phyloP scores from a whole-genome alignment of 2,113 vertebrate species.

The Pholis gunnellus region DNA sequence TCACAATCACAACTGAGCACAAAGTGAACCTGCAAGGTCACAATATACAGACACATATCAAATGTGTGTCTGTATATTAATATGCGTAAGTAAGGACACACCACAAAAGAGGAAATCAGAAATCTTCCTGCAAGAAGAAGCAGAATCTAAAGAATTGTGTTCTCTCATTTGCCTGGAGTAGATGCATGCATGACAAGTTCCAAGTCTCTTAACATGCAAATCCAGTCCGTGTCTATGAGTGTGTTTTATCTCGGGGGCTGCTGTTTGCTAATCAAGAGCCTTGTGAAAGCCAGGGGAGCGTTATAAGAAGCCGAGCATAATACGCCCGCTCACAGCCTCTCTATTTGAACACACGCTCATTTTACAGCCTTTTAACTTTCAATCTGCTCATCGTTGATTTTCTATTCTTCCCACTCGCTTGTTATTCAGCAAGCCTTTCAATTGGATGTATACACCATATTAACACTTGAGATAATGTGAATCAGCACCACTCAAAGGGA shows the following conservation, averaged over 20 bases:
- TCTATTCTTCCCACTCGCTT: slow-evolving; percentile 57
- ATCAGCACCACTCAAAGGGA: slow-evolving; percentile 41
- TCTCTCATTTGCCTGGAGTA: slow-evolving; percentile 51
- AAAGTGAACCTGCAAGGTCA: slow-evolving; percentile 13
- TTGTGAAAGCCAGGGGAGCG: slow-evolving; percentile 76
- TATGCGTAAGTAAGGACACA: background rate
- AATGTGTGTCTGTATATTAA: background rate
- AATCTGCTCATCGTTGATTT: slow-evolving; percentile 73
- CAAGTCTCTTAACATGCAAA: slow-evolving; percentile 75
- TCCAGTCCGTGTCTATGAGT: slow-evolving; percentile 57
- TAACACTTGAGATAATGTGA: slow-evolving; percentile 63
- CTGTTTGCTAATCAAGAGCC: slow-evolving; percentile 82
- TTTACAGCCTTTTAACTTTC: slow-evolving; percentile 83
- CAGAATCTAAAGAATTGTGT: slow-evolving; percentile 37
- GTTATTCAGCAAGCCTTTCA: slow-evolving; percentile 46
- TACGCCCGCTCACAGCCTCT: slow-evolving; percentile 43
- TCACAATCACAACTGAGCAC: background rate
- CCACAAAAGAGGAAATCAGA: slow-evolving; percentile 16
- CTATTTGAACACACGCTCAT: slow-evolving; percentile 74
- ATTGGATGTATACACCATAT: slow-evolving; percentile 33
- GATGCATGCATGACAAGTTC: slow-evolving; percentile 63
- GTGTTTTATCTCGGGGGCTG: slow-evolving; percentile 75
- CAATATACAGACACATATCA: background rate
- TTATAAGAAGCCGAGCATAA: slow-evolving; percentile 70
- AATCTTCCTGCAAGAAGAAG: slow-evolving; percentile 21